These are phyloP conservation scores for Meriones psammophilus DNA, from an alignment of 2,797 vertebrate genomes.

Conservation along the genomic window DNA sequence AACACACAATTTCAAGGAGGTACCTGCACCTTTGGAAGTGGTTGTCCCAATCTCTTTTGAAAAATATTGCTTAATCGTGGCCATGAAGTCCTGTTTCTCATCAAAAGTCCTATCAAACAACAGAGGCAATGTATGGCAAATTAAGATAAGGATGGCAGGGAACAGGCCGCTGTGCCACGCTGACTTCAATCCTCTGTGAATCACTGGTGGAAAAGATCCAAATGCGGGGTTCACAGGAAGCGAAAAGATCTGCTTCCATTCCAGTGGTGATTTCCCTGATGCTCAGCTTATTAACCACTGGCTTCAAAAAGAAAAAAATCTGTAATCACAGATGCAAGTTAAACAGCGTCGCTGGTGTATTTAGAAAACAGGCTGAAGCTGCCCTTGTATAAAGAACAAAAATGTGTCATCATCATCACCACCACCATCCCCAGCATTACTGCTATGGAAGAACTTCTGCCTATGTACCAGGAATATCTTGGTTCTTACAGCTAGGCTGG, in stretches of 20 bases:
- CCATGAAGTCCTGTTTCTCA: slow-evolving; percentile 63
- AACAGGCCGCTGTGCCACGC: not conserved
- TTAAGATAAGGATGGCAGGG: slow-evolving; percentile 49
- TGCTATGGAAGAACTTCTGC: not conserved
- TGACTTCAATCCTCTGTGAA: slow-evolving; percentile 36
- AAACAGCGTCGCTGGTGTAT: not conserved
- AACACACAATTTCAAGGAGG: slow-evolving; percentile 74
- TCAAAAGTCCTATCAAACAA: slow-evolving; percentile 69
- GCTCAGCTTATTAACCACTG: slow-evolving; percentile 53
- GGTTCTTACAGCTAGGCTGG: not conserved
- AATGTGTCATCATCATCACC: too few species aligned
- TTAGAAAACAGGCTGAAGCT: slow-evolving; percentile 45
- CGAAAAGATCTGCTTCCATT: slow-evolving; percentile 27
- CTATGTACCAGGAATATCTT: not conserved
- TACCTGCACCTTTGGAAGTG: slow-evolving; percentile 70
- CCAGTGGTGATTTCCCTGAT: slow-evolving; percentile 53
- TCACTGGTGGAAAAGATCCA: not conserved
- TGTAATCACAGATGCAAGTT: slow-evolving; percentile 3
- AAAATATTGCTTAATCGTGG: slow-evolving; percentile 73
- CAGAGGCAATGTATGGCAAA: not conserved
- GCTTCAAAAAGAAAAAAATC: not conserved
- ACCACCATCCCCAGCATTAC: not conserved
- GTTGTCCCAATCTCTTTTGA: slow-evolving; percentile 72
- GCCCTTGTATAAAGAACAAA: not conserved
- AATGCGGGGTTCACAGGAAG: not conserved